phyloP scores from a whole-genome alignment of 2,888 invertebrate genomes.

The Maniola hyperantus region DNA sequence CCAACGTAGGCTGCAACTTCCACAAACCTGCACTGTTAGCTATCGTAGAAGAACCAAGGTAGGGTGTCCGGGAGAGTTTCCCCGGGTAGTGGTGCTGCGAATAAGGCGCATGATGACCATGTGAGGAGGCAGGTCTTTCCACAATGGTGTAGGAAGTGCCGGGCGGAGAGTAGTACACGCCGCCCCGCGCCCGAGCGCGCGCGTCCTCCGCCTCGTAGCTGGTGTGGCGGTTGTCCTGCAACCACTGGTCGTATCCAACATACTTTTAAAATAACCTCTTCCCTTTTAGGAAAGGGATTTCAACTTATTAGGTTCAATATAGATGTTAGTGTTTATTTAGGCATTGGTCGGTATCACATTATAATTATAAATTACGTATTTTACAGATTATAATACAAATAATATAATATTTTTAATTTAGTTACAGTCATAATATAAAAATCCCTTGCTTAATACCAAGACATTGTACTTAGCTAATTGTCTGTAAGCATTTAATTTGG shows the following conservation, averaged over 20 bases:
- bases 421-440: too few species aligned
- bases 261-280: slow-evolving; percentile 31
- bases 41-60: slow-evolving; percentile 86
- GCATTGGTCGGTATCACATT: too few species aligned
- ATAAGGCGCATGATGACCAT: slow-evolving; percentile 84
- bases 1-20: slow-evolving; percentile 86
- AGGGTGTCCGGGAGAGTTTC: slow-evolving; percentile 83
- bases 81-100: slow-evolving; percentile 84
- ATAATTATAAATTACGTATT: too few species aligned
- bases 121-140: slow-evolving; percentile 89
- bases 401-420: too few species aligned
- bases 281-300: slow-evolving; percentile 15
- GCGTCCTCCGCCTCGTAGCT: slow-evolving; percentile 79
- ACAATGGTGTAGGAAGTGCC: slow-evolving; percentile 95
- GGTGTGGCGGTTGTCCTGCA: slow-evolving; percentile 77
- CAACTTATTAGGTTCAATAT: too few species aligned
- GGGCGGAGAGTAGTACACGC: slow-evolving; percentile 93
- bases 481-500: too few species aligned
- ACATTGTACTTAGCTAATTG: too few species aligned
- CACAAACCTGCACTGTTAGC: slow-evolving; percentile 69
- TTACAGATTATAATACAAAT: too few species aligned
- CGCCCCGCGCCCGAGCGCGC: slow-evolving; percentile 83
- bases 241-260: slow-evolving; percentile 59
- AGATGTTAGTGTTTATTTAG: too few species aligned
- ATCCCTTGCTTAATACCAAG: too few species aligned